Evolutionary conservation across 2,113 vertebrate species (phyloP), one percentile per base, ranked within the genome.

Genomic region (Heteronetta atricapilla): DNA sequence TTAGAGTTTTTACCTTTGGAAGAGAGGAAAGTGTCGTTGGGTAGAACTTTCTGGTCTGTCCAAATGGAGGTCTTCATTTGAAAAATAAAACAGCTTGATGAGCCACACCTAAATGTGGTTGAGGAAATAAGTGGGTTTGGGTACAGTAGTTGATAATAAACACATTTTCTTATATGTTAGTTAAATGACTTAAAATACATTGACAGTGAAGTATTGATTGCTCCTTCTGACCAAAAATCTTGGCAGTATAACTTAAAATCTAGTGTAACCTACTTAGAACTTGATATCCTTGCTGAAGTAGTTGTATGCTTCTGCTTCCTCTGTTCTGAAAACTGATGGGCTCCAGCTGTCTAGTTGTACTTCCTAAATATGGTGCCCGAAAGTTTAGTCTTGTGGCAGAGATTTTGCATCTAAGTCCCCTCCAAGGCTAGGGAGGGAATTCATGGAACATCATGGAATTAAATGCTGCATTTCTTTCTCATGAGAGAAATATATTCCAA

Each of bases 21-120:
- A 81, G 42, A 66, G 50, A 23, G 64, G 46, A 34, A 58, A 46
- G 6, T 0, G 0, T 28, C 36, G 22, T 11, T 0, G 0, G 18
- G 11, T 52, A 31, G 36, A 67, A 48, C 52, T 29, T 7, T 82
- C 33, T 67, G 0, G 48, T 11, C 20, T n/a, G 16, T 40, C 63
- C 67, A 55, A 9, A 8, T 55, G 85, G 56, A 48, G 10, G n/a
- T 19, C 79, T 42, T 23, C 20, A 11, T 79, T 50, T 50, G 46
- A 50, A 50, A 50, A 50, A 50, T 42, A 48, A 42, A 78, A 42
- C 36, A 48, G 15, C 48, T 50, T 3, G 16, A 22, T 81, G 53
- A 67, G 19, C 40, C 28, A 10, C 63, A 33, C 80, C 67, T 58
- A 26, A 69, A 26, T 3, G 1, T 5, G 4, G 16, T 46, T 59